phyloP scores from a whole-genome alignment of 2,888 invertebrate species.

The Drosophila formosana region DNA sequence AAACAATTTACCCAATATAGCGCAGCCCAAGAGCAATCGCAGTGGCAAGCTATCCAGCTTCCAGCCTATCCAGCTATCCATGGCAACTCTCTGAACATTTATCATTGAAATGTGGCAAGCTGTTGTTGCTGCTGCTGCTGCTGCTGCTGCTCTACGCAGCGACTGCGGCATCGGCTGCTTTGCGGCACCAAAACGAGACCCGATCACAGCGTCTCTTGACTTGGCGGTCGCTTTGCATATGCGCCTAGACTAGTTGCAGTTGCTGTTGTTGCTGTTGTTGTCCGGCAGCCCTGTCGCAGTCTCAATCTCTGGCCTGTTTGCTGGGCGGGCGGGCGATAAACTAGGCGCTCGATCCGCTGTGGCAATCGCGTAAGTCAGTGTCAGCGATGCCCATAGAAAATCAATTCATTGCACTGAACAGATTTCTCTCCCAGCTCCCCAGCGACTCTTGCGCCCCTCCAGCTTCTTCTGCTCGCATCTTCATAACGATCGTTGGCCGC shows the following conservation, averaged over 20 bases:
- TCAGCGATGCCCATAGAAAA: slow-evolving; percentile 69
- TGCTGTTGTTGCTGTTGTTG: slow-evolving; percentile 20
- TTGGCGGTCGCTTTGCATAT: slow-evolving; percentile 78
- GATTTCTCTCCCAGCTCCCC: slow-evolving; percentile 57
- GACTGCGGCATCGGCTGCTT: slow-evolving; percentile 53
- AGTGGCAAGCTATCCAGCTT: slow-evolving; percentile 34
- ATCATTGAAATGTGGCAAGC: slow-evolving; percentile 82
- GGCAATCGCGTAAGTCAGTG: slow-evolving; percentile 75
- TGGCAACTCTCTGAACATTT: slow-evolving; percentile 72
- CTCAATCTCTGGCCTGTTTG: slow-evolving; percentile 13
- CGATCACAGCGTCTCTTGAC: slow-evolving; percentile 71
- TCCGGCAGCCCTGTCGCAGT: slow-evolving; percentile 18
- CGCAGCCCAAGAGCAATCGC: slow-evolving; percentile 79
- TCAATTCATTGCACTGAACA: slow-evolving; percentile 78
- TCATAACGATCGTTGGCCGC: slow-evolving; percentile 54
- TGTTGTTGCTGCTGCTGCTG: background rate
- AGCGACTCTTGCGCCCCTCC: background rate
- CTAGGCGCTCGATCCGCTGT: slow-evolving; percentile 44
- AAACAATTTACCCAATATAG: slow-evolving; percentile 84
- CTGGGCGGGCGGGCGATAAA: slow-evolving; percentile 65
- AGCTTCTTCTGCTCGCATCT: slow-evolving; percentile 23
- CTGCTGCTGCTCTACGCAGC: slow-evolving; percentile 59
- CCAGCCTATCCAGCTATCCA: slow-evolving; percentile 23
- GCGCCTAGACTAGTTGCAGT: slow-evolving; percentile 20
- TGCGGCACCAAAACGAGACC: slow-evolving; percentile 82